These are phyloP conservation scores for Cabera pusaria DNA, from an alignment of 2,888 invertebrate genomes.

Conservation along the genomic window DNA sequence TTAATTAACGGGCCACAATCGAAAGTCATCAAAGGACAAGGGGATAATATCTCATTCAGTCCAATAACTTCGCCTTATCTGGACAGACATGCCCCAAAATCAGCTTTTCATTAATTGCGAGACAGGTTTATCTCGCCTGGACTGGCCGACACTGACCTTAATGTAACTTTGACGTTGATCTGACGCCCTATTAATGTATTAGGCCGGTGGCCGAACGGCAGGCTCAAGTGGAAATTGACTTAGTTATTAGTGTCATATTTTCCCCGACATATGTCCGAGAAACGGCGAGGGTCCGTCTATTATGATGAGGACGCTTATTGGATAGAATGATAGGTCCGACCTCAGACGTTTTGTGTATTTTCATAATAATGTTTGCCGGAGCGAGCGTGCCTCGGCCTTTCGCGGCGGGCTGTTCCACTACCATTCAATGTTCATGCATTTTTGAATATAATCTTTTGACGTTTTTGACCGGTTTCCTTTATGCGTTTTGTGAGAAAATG, in stretches of 20 bases:
- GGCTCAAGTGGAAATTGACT: constrained; percentile 58
- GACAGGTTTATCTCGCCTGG: constrained; percentile 57
- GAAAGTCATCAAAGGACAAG: constrained; percentile 44
- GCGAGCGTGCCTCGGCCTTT: constrained; percentile 18
- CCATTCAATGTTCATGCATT: constrained; percentile 16
- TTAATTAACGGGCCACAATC: constrained; percentile 53
- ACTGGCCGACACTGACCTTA: constrained; percentile 53
- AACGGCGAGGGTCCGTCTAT: constrained; percentile 45
- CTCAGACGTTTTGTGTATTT: constrained; percentile 30
- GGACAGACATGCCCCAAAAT: constrained; percentile 58
- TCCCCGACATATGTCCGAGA: constrained; percentile 51
- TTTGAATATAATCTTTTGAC: constrained; percentile 7
- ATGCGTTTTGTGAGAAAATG: constrained; percentile 7
- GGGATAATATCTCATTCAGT: constrained; percentile 56
- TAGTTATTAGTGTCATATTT: constrained; percentile 67
- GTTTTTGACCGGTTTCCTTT: constrained; percentile 5
- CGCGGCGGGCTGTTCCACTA: constrained; percentile 2
- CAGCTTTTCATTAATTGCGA: constrained; percentile 75
- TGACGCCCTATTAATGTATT: constrained; percentile 73
- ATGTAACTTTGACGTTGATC: constrained; percentile 67
- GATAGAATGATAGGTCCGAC: constrained; percentile 34
- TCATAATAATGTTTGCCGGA: constrained; percentile 28
- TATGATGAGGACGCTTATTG: constrained; percentile 39
- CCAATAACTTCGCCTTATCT: constrained; percentile 58
- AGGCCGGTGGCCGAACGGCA: constrained; percentile 45